Conservation (phyloP, 2,113 vertebrate genomes). For the Hypomesus transpacificus region DNA sequence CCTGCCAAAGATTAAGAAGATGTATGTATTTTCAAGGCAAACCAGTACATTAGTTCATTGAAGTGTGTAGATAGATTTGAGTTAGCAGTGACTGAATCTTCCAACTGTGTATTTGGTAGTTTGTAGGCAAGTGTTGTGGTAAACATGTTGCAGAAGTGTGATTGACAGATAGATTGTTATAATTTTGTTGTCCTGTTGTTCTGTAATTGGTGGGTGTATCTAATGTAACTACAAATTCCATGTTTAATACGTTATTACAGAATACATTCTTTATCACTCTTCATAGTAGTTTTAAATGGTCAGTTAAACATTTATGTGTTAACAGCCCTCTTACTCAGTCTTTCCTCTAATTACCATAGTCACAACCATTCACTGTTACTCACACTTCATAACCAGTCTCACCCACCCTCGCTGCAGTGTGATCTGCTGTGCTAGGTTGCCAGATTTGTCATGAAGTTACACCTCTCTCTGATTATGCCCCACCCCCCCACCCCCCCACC, state of each 20-base stretch:
- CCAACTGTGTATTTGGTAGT: constrained; percentile 41
- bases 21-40: not conserved
- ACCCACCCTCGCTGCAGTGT: constrained; percentile 32
- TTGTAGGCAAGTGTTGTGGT: not conserved
- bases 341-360: constrained; percentile 44
- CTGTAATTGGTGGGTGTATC: constrained; percentile 37
- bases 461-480: constrained; percentile 19
- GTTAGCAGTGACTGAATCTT: constrained; percentile 20
- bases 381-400: constrained; percentile 37
- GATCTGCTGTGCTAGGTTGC: constrained; percentile 27
- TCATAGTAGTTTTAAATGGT: constrained; percentile 15
- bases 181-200: constrained; percentile 18
- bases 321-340: constrained; percentile 36
- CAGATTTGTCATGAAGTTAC: constrained; percentile 40
- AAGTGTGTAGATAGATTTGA: not conserved
- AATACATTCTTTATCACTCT: not conserved
- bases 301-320: constrained; percentile 43
- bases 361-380: constrained; percentile 55
- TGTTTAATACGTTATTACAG: constrained; percentile 26
- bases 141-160: not conserved
- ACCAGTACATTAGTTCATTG: constrained; percentile 7
- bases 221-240: constrained; percentile 38
- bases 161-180: not conserved
- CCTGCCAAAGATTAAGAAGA: not conserved
- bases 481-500: constrained; percentile 51